A percentile compares a stretch with the other conserved stretches of the same genome.
Evolutionary conservation across 2,113 vertebrate species (phyloP).

Genomic region (Acrocephalus kingi): DNA sequence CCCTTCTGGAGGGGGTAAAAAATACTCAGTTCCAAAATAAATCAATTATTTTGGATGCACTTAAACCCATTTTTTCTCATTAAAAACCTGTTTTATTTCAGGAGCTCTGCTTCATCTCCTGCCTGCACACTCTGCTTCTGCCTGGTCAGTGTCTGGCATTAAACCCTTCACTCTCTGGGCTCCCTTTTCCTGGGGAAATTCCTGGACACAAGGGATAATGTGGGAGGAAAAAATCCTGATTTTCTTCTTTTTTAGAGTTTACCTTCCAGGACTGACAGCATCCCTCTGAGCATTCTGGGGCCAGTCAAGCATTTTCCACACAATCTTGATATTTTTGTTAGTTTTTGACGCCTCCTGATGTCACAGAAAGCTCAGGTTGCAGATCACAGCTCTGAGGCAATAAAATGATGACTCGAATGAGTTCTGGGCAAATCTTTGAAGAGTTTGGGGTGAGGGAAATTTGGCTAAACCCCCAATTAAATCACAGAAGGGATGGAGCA

Average conservation of each 20-base stretch:
- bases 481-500: not conserved
- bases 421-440: not conserved
- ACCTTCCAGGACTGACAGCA: not conserved
- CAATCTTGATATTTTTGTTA: not conserved
- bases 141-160: not conserved
- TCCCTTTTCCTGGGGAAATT: not conserved
- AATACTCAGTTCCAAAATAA: not conserved
- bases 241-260: not conserved
- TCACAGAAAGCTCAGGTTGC: not conserved
- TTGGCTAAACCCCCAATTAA: not conserved
- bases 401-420: not conserved
- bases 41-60: not conserved
- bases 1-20: not conserved
- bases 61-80: not conserved
- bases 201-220: not conserved
- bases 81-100: not conserved
- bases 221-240: not conserved
- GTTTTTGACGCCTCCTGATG: not conserved
- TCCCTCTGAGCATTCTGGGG: not conserved
- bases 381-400: not conserved
- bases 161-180: not conserved
- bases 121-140: not conserved
- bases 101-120: not conserved
- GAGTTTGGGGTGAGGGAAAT: not conserved
- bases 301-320: not conserved